Conservation (phyloP, 2,797 vertebrate species). For the Acomys russatus region DNA sequence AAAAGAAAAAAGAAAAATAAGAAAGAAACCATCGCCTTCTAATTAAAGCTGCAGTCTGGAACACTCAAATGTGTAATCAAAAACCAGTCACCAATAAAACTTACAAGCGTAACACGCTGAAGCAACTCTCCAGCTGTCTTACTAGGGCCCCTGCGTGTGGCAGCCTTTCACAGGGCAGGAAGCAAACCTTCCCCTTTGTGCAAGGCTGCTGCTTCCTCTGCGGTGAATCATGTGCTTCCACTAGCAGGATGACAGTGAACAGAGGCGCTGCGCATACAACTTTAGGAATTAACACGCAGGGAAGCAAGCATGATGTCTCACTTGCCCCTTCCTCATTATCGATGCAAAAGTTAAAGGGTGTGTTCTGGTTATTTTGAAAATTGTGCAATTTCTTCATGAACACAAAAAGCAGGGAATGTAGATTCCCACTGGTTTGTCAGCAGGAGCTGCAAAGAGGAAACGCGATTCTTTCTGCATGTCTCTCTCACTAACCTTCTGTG, state of each 20-base stretch:
- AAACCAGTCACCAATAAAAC: slow-evolving; percentile 94
- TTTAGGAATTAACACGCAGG: slow-evolving; percentile 83
- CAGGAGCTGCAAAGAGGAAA: slow-evolving; percentile 62
- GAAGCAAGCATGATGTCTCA: slow-evolving; percentile 79
- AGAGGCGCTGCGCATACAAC: slow-evolving; percentile 76
- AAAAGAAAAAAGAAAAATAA: slow-evolving; percentile 73
- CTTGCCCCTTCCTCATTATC: slow-evolving; percentile 76
- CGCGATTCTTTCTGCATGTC: slow-evolving; percentile 23
- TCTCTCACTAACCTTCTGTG: not conserved
- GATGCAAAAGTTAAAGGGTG: slow-evolving; percentile 75
- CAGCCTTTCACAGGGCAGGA: slow-evolving; percentile 91
- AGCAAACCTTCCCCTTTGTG: slow-evolving; percentile 92
- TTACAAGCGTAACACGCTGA: slow-evolving; percentile 92
- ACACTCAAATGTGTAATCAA: slow-evolving; percentile 92
- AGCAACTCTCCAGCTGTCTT: slow-evolving; percentile 93
- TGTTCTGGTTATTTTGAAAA: slow-evolving; percentile 59
- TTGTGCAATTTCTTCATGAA: slow-evolving; percentile 30
- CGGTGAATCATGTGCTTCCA: slow-evolving; percentile 92
- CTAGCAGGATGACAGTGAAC: slow-evolving; percentile 85
- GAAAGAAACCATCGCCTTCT: slow-evolving; percentile 86
- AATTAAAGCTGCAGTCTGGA: slow-evolving; percentile 91
- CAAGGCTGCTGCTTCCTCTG: slow-evolving; percentile 93
- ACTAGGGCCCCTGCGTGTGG: slow-evolving; percentile 94
- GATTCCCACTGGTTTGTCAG: slow-evolving; percentile 69
- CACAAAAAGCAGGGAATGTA: not conserved